Conservation (phyloP, 1,140 invertebrate genomes). For the Pectinophora gossypiella region DNA sequence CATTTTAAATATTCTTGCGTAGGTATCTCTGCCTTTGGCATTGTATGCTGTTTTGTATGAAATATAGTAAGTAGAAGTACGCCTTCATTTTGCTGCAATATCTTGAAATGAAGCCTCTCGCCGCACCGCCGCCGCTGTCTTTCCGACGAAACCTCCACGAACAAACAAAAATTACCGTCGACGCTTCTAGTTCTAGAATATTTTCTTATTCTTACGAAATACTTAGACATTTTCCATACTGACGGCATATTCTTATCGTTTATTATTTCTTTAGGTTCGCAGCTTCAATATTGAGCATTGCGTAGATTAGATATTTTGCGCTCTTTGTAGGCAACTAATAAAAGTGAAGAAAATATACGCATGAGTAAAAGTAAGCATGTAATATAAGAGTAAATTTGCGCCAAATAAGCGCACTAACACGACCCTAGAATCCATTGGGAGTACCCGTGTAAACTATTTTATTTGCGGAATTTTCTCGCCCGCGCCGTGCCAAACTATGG, state of each 20-base stretch:
- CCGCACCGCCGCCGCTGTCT: neutral
- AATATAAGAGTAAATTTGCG: conserved; percentile 10
- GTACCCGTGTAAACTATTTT: conserved; percentile 38
- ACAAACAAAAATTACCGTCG: conserved; percentile 25
- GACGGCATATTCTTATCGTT: too few species aligned
- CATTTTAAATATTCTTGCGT: too few species aligned
- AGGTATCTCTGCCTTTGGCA: too few species aligned
- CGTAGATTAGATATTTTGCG: too few species aligned
- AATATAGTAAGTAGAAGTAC: too few species aligned
- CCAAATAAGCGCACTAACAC: conserved; percentile 2
- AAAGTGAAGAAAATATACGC: too few species aligned
- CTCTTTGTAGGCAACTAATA: too few species aligned
- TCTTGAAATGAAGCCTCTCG: conserved; percentile 31
- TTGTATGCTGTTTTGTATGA: too few species aligned
- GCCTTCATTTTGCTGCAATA: conserved; percentile 20
- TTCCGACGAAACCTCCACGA: conserved; percentile 25
- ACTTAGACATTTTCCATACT: too few species aligned
- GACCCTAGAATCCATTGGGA: conserved; percentile 17
- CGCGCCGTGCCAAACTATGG: neutral
- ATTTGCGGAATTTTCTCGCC: conserved; percentile 21
- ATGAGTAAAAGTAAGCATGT: conserved; percentile 8
- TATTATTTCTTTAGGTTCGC: too few species aligned
- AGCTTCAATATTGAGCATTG: too few species aligned
- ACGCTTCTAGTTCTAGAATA: neutral
- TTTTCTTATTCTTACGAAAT: too few species aligned